Percentiles rank a stretch among this genome's conserved stretches.
These are phyloP conservation scores for Pinna nobilis DNA, from an alignment of 1,140 invertebrate species.

Conservation along the genomic window DNA sequence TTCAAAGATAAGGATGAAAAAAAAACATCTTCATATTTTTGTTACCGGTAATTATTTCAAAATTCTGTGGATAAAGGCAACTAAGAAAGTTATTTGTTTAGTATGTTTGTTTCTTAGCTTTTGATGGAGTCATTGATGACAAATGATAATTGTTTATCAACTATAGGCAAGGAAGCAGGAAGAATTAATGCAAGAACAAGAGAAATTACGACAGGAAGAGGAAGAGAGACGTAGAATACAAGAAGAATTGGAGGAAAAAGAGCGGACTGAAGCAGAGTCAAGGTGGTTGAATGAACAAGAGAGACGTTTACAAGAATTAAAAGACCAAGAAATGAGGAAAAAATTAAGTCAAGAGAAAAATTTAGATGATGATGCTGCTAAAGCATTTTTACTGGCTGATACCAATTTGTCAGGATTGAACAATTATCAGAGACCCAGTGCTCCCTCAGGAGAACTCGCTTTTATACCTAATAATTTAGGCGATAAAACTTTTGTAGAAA, in stretches of 20 bases:
- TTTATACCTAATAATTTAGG: slow-evolving; percentile 53
- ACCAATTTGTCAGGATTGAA: slow-evolving; percentile 38
- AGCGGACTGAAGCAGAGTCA: slow-evolving; percentile 56
- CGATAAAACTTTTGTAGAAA: slow-evolving; percentile 45
- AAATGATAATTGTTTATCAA: not conserved
- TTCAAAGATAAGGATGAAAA: no score
- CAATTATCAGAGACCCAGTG: slow-evolving; percentile 50
- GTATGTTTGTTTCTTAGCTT: not conserved
- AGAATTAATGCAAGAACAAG: slow-evolving; percentile 55
- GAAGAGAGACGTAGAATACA: slow-evolving; percentile 71
- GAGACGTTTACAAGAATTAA: slow-evolving; percentile 53
- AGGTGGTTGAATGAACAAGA: slow-evolving; percentile 60
- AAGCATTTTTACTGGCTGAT: no score
- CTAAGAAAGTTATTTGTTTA: no score
- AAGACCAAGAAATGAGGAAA: slow-evolving; percentile 53
- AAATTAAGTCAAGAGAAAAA: slow-evolving; percentile 43
- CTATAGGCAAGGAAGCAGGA: slow-evolving; percentile 56
- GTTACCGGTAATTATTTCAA: no score
- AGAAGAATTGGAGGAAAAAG: slow-evolving; percentile 61
- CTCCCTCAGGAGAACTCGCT: slow-evolving; percentile 45
- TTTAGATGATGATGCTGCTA: slow-evolving; percentile 26
- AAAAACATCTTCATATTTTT: no score
- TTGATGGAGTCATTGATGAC: not conserved
- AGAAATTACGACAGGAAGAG: slow-evolving; percentile 48
- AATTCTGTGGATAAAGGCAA: no score